Conservation (phyloP, 1,140 invertebrate genomes). For the Melanaphis sacchari region DNA sequence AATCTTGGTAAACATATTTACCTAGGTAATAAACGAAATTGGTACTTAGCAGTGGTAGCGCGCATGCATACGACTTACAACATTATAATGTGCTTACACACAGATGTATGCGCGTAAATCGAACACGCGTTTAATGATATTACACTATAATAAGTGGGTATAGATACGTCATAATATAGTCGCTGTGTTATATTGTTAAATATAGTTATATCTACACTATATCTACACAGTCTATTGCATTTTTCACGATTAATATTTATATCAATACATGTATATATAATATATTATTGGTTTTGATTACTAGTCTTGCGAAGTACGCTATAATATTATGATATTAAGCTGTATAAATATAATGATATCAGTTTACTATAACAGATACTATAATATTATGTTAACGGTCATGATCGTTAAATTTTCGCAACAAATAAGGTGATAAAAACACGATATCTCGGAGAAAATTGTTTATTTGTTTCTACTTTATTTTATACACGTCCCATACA, state of each 20-base stretch:
- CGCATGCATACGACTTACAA: neutral
- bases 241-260: neutral
- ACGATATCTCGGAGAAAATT: neutral
- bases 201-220: neutral
- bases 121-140: neutral
- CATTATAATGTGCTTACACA: neutral
- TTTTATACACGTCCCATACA: neutral
- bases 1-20: neutral
- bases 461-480: neutral
- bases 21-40: conserved; percentile 28
- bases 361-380: neutral
- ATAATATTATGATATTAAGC: neutral
- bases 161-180: neutral
- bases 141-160: neutral
- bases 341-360: neutral
- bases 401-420: neutral
- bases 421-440: neutral
- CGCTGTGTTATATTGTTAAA: neutral
- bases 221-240: neutral
- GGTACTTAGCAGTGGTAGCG: neutral
- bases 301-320: neutral
- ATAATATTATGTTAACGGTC: neutral
- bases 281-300: neutral
- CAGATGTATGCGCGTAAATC: neutral
- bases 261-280: neutral